Percentiles rank a stretch among this genome's conserved stretches.
Conservation (phyloP, 2,113 vertebrate species). For the Rhineura floridana region DNA sequence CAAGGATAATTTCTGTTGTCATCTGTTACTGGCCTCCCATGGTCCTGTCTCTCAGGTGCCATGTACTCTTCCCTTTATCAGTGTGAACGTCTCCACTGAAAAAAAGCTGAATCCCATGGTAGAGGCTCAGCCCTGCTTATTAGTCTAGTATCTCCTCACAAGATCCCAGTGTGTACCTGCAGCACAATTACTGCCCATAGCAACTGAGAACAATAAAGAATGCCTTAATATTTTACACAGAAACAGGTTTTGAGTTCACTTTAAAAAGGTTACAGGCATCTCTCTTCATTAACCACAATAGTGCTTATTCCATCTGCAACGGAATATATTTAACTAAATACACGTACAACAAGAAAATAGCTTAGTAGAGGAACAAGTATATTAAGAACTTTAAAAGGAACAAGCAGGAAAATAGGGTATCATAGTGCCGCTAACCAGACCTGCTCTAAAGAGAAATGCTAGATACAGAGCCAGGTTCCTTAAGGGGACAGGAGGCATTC, state of each 20-base stretch:
- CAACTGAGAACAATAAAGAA: neutral
- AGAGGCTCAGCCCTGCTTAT: neutral
- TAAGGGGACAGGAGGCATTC: neutral
- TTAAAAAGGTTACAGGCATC: neutral
- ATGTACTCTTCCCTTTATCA: neutral
- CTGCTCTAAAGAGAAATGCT: neutral
- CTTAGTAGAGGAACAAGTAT: neutral
- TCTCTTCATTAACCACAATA: neutral
- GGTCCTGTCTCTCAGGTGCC: too few relatives aligned
- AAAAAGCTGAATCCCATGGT: neutral
- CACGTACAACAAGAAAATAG: neutral
- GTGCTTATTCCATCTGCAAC: neutral
- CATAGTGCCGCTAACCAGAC: neutral
- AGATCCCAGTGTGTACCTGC: neutral
- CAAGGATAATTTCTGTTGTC: neutral
- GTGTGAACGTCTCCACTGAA: neutral
- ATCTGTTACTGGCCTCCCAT: neutral
- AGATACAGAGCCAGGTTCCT: neutral
- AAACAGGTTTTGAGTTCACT: slow-evolving; percentile 1
- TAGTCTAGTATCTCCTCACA: neutral
- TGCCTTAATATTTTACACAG: neutral
- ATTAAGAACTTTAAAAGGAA: neutral
- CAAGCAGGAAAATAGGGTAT: neutral
- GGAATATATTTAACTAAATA: neutral
- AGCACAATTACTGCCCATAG: neutral